Conservation (phyloP, 2,888 invertebrate species). For the Sisyra terminalis region DNA sequence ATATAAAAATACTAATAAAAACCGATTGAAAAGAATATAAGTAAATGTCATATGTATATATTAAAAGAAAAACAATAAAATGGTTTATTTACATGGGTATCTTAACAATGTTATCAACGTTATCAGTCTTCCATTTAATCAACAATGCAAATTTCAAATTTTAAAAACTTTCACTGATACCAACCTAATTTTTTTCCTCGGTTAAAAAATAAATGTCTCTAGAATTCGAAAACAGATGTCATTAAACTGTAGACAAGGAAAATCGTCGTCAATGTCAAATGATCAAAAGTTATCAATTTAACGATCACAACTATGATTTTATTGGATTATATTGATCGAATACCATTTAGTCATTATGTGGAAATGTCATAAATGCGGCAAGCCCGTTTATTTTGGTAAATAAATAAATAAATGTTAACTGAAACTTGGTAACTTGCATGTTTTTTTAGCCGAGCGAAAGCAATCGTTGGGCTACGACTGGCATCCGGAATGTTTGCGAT, state of each 20-base stretch:
- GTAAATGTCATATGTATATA: too few relatives aligned
- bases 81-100: too few relatives aligned
- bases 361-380: conserved; percentile 70
- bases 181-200: too few relatives aligned
- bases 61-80: too few relatives aligned
- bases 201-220: not conserved
- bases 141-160: too few relatives aligned
- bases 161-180: too few relatives aligned
- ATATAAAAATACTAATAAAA: too few relatives aligned
- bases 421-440: too few relatives aligned
- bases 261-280: not conserved
- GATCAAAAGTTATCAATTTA: conserved; percentile 1
- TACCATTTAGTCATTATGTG: conserved; percentile 36
- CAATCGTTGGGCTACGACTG: conserved; percentile 74
- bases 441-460: conserved; percentile 59
- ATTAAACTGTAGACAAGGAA: not conserved
- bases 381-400: conserved; percentile 65
- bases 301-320: not conserved
- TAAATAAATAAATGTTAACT: too few relatives aligned
- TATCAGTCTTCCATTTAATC: too few relatives aligned
- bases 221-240: not conserved
- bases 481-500: conserved; percentile 71
- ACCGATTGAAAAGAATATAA: too few relatives aligned
- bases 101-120: too few relatives aligned
- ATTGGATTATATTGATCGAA: not conserved